Evolutionary conservation across 2,888 invertebrate species (phyloP).

Genomic region (Helobdella robusta): DNA sequence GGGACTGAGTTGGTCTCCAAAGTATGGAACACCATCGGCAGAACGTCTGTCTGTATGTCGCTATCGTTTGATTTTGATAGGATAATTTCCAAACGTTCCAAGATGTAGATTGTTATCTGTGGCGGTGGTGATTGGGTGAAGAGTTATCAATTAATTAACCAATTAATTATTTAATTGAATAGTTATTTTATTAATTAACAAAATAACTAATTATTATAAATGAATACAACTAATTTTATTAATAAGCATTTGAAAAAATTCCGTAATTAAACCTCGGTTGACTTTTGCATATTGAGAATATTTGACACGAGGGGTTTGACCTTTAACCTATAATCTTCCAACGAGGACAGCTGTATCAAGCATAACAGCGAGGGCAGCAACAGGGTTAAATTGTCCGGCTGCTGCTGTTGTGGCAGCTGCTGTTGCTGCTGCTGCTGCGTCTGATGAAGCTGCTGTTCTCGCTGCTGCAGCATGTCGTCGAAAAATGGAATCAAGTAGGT

Average conservation of each 20-base stretch:
- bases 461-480: conserved; percentile 59
- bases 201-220: no score
- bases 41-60: conserved; percentile 68
- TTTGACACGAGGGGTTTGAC: conserved; percentile 63
- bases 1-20: conserved; percentile 79
- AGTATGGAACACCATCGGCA: conserved; percentile 74
- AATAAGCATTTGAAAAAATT: not conserved
- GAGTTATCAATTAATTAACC: no score
- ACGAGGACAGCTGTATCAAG: conserved; percentile 30
- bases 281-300: conserved; percentile 48
- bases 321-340: conserved; percentile 51
- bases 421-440: conserved; percentile 58
- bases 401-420: no score
- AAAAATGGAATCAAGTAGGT: conserved; percentile 84
- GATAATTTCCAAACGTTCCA: conserved; percentile 80
- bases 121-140: no score
- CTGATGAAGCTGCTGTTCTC: conserved; percentile 73
- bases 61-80: conserved; percentile 74
- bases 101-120: conserved; percentile 73
- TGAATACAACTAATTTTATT: no score
- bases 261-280: conserved; percentile 59
- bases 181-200: no score
- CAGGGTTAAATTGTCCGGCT: conserved; percentile 74
- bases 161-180: no score
- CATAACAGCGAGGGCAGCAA: conserved; percentile 34